Conservation (phyloP, 2,888 invertebrate species). For the Chorisops tibialis region DNA sequence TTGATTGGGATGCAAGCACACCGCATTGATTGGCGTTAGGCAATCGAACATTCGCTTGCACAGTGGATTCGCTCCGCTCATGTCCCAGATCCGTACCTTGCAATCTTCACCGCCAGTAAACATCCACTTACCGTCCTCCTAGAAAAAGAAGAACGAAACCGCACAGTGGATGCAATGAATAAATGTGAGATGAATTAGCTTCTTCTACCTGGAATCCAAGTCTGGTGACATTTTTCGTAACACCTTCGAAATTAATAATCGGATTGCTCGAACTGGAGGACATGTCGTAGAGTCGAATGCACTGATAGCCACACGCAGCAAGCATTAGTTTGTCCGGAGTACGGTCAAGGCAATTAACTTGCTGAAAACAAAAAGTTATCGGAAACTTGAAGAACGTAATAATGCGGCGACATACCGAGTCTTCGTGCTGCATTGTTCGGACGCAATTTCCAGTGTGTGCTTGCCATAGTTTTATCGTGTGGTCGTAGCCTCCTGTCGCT, state of each 20-base stretch:
- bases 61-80: conserved; percentile 74
- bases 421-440: conserved; percentile 88
- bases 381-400: not conserved
- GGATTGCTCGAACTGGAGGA: conserved; percentile 85
- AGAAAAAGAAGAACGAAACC: not conserved
- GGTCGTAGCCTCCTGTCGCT: conserved; percentile 95
- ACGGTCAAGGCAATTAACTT: conserved; percentile 93
- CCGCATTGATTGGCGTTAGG: conserved; percentile 86
- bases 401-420: conserved; percentile 64
- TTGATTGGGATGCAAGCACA: conserved; percentile 94
- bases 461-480: conserved; percentile 96
- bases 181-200: not conserved
- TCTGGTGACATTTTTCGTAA: conserved; percentile 83
- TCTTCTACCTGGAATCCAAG: conserved; percentile 71
- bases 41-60: conserved; percentile 90
- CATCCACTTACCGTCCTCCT: conserved; percentile 74
- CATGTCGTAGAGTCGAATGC: conserved; percentile 92
- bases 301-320: conserved; percentile 95
- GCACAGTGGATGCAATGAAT: not conserved
- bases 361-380: conserved; percentile 56
- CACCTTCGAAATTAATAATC: conserved; percentile 87
- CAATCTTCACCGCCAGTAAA: conserved; percentile 94
- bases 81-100: conserved; percentile 92
- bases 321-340: conserved; percentile 87
- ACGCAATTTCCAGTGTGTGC: conserved; percentile 89